These are phyloP conservation scores for Chrysaora quinquecirrha DNA, from an alignment of 30 jellyfish, hydroid and myxozoan species.

Conservation along the genomic window DNA sequence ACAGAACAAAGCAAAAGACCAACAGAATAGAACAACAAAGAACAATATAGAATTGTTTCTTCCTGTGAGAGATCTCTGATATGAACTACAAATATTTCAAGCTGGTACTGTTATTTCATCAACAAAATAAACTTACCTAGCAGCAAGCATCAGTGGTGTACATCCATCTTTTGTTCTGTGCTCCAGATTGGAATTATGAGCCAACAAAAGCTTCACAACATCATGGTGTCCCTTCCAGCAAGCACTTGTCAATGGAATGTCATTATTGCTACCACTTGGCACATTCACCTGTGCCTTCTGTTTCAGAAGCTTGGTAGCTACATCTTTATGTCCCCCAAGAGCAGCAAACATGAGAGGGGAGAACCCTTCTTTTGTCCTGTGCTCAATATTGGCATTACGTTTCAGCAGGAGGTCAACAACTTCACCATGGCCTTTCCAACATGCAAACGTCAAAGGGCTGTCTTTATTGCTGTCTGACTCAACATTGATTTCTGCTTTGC, in stretches of 20 bases:
- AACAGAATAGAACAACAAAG: too few species aligned
- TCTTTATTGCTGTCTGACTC: constrained; percentile 97
- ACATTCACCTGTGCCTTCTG: constrained; percentile 85
- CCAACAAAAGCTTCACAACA: constrained; percentile 83
- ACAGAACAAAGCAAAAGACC: too few species aligned
- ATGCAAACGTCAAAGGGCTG: constrained; percentile 96
- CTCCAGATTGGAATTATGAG: constrained; percentile 81
- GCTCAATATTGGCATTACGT: constrained; percentile 91
- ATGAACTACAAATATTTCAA: too few species aligned
- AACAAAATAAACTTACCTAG: constrained; percentile 92
- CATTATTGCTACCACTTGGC: constrained; percentile 97
- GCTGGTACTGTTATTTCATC: too few species aligned
- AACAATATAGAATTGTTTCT: too few species aligned
- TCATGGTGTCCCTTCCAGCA: constrained; percentile 99
- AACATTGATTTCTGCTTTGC: constrained; percentile 87
- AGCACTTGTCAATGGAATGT: constrained; percentile 97
- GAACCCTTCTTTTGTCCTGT: constrained; percentile 96
- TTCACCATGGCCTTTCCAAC: constrained; percentile 96
- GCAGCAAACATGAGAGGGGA: constrained; percentile 99
- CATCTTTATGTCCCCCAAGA: constrained; percentile 96
- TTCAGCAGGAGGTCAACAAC: constrained; percentile 85
- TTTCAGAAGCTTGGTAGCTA: constrained; percentile 85
- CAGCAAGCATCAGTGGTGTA: constrained; percentile 98
- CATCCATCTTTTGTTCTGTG: constrained; percentile 98
- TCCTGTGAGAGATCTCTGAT: too few species aligned